Evolutionary conservation across 2,888 invertebrate species (phyloP).

Genomic region (Nemotelus nigrinus): DNA sequence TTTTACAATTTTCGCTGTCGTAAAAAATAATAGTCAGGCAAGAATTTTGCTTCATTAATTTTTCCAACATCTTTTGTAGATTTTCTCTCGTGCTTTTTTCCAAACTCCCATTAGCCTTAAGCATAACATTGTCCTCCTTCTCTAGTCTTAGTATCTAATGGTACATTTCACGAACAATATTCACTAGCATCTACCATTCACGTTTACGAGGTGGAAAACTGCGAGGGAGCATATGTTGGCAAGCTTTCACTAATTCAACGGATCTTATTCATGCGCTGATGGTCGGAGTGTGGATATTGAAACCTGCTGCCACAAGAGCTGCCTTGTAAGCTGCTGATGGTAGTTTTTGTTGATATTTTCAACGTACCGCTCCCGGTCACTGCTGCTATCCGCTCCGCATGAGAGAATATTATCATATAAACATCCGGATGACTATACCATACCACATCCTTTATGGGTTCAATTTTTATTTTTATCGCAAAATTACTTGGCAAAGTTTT

Average conservation of each 20-base stretch:
- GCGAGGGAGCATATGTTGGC: constrained; percentile 33
- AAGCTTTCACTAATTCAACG: constrained; percentile 27
- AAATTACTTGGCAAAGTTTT: constrained; percentile 38
- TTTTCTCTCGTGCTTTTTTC: no score
- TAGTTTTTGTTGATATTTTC: not conserved
- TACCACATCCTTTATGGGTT: constrained; percentile 34
- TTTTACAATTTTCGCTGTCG: no score
- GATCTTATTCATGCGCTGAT: constrained; percentile 25
- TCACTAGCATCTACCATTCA: constrained; percentile 23
- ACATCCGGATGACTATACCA: constrained; percentile 4
- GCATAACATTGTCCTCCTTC: no score
- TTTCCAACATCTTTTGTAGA: no score
- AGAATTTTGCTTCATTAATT: no score
- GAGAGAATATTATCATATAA: constrained; percentile 21
- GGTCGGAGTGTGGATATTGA: not conserved
- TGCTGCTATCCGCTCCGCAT: constrained; percentile 19
- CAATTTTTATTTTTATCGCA: constrained; percentile 43
- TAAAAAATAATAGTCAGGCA: no score
- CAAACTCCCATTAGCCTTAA: no score
- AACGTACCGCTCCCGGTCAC: not conserved
- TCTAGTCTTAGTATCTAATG: no score
- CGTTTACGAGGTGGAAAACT: constrained; percentile 30
- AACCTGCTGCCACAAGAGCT: constrained; percentile 1
- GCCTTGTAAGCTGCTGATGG: not conserved
- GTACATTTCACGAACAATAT: constrained; percentile 4